phyloP scores from a whole-genome alignment of 2,797 vertebrate species.

The Melopsittacus undulatus region DNA sequence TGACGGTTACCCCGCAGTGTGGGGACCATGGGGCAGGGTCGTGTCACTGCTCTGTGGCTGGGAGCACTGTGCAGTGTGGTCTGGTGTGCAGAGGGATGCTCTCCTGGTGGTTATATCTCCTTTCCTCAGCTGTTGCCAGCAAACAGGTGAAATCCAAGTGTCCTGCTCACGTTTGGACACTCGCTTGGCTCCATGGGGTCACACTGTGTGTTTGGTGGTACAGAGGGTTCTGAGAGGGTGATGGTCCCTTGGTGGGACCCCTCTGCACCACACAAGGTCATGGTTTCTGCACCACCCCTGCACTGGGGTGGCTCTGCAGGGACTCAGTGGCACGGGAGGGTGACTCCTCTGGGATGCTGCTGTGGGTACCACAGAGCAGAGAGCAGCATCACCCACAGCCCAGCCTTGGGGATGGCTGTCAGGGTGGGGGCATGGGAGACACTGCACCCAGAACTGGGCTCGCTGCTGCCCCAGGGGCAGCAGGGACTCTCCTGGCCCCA shows the following conservation, averaged over 20 bases:
- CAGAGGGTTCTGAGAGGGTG: background rate
- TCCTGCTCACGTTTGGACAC: background rate
- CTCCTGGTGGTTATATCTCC: background rate
- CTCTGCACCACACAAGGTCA: background rate
- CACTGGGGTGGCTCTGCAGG: background rate
- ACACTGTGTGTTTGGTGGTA: accelerated
- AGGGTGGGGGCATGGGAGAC: background rate
- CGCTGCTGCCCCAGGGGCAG: background rate
- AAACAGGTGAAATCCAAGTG: background rate
- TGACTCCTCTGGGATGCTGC: background rate
- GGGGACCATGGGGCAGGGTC: background rate
- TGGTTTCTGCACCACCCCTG: background rate
- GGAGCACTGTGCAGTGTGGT: background rate
- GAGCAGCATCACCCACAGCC: background rate
- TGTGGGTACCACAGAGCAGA: accelerated
- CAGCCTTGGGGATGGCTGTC: background rate
- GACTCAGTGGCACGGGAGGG: background rate
- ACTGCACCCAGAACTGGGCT: background rate
- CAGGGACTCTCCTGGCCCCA: background rate
- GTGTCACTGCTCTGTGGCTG: background rate
- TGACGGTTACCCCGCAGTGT: background rate
- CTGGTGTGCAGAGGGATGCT: background rate
- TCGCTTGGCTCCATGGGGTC: accelerated
- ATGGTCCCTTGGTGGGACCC: accelerated
- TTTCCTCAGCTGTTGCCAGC: background rate